Conservation (phyloP, 2,113 vertebrate genomes). For the Lipophrys pholis region DNA sequence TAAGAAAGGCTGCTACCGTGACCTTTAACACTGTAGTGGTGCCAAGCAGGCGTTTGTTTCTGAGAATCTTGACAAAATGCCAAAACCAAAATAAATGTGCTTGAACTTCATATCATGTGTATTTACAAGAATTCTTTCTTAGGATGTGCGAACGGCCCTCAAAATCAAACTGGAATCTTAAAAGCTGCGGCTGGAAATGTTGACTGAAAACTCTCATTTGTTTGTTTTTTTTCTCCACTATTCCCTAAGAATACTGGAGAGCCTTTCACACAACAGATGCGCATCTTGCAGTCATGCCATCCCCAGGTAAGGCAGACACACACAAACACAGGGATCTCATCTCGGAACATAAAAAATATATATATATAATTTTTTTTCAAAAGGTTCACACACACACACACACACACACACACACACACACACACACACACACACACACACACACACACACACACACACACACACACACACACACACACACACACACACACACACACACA, state of each 20-base stretch:
- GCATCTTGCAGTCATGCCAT: constrained; percentile 9
- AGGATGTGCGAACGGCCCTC: constrained; percentile 8
- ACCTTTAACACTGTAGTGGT: constrained; percentile 51
- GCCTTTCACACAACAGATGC: constrained; percentile 6
- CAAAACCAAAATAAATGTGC: constrained; percentile 49
- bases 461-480: not conserved
- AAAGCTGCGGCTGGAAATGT: constrained; percentile 18
- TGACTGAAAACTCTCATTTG: not conserved
- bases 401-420: too few species aligned
- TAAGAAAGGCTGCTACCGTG: constrained; percentile 46
- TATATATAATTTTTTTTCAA: not conserved
- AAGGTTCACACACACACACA: too few species aligned
- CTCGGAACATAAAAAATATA: constrained; percentile 11
- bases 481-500: constrained; percentile 16
- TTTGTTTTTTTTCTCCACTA: constrained; percentile 36
- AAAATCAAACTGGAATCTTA: constrained; percentile 19
- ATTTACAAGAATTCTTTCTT: constrained; percentile 28
- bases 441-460: not conserved
- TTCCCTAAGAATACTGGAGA: constrained; percentile 29
- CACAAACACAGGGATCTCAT: constrained; percentile 15
- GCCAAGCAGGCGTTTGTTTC: constrained; percentile 51
- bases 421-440: not conserved
- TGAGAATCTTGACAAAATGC: constrained; percentile 51
- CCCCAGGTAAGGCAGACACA: constrained; percentile 18
- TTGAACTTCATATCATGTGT: constrained; percentile 27